Evolutionary conservation across 2,113 vertebrate genomes (phyloP).

Genomic region (Leptocoma aspasia): DNA sequence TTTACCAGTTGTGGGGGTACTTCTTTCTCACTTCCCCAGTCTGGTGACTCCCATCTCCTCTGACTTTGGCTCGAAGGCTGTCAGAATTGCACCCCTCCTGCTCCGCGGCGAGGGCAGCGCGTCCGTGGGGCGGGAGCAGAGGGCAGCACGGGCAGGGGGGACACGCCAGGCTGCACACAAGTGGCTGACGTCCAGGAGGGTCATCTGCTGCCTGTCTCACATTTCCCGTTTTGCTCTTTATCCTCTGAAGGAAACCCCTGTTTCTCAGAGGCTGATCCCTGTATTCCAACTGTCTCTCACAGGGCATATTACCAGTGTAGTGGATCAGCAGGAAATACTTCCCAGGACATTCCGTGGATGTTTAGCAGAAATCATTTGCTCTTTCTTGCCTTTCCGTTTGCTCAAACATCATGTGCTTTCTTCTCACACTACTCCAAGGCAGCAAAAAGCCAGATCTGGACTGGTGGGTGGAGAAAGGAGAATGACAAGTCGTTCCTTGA

Average conservation of each 20-base stretch:
- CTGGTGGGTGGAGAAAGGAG: background rate
- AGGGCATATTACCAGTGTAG: rapidly evolving
- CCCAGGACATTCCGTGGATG: rapidly evolving
- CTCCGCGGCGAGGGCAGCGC: rapidly evolving
- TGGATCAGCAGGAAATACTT: background rate
- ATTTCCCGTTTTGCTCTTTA: background rate
- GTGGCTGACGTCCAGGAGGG: background rate
- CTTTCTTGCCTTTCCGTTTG: background rate
- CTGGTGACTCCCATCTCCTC: background rate
- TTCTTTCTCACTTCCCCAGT: background rate
- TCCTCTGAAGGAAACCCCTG: background rate
- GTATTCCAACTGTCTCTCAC: background rate
- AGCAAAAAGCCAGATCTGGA: background rate
- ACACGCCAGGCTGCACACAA: background rate
- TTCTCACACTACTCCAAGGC: background rate
- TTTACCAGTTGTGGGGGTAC: background rate
- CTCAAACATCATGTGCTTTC: background rate
- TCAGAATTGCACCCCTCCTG: background rate
- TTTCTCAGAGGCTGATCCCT: background rate
- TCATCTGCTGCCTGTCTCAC: background rate
- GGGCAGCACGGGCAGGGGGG: background rate
- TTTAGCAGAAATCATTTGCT: background rate
- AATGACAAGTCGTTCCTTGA: background rate
- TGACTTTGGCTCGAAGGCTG: background rate
- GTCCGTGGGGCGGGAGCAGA: background rate